Conservation (phyloP, 2,797 vertebrate genomes). For the Peromyscus nudipes region DNA sequence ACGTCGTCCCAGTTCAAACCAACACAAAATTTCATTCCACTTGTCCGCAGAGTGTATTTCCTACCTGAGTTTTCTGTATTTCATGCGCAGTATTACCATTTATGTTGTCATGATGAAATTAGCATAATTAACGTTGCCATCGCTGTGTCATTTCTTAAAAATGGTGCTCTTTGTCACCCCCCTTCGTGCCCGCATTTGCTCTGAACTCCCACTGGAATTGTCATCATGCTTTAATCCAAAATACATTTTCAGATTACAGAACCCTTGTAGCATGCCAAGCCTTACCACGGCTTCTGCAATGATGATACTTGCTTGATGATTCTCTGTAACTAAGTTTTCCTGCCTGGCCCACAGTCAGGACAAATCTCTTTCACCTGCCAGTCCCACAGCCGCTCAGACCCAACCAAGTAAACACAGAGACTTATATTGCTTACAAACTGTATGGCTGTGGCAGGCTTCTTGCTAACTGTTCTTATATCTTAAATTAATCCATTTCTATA, state of each 20-base stretch:
- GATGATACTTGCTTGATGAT: slow-evolving; percentile 9
- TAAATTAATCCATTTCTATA: too few relatives aligned
- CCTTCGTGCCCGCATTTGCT: background rate
- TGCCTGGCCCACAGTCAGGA: too few relatives aligned
- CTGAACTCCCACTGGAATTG: background rate
- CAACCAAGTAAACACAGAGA: too few relatives aligned
- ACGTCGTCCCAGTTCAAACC: background rate
- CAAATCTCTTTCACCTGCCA: too few relatives aligned
- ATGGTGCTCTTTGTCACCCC: background rate
- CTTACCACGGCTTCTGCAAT: background rate
- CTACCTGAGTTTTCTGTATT: slow-evolving; percentile 7
- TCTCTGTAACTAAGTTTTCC: too few relatives aligned
- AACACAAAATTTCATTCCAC: background rate
- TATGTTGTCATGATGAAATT: background rate
- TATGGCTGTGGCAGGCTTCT: too few relatives aligned
- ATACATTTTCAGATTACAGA: background rate
- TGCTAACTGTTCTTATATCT: too few relatives aligned
- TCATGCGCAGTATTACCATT: background rate
- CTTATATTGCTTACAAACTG: too few relatives aligned
- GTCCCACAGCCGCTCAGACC: too few relatives aligned
- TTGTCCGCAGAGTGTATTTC: slow-evolving; percentile 27
- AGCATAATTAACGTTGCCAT: background rate
- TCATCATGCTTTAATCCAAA: background rate
- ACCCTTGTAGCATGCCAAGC: background rate
- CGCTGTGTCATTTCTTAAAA: background rate